These are phyloP conservation scores for Laspeyria flexula DNA, from an alignment of 2,888 invertebrate species.

Conservation along the genomic window DNA sequence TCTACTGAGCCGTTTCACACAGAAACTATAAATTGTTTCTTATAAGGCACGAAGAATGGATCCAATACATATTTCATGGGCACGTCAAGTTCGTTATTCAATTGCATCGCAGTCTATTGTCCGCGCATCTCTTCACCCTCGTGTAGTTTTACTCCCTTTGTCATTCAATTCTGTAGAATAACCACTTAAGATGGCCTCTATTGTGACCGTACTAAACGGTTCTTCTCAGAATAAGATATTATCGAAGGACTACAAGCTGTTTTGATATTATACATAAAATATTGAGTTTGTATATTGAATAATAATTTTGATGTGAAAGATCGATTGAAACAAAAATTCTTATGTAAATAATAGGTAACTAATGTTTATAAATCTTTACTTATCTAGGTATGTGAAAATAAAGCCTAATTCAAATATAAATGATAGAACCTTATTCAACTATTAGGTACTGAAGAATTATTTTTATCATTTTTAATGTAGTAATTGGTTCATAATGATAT, in stretches of 20 bases:
- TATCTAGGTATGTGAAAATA: no score
- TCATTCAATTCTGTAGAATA: constrained; percentile 61
- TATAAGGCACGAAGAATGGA: constrained; percentile 7
- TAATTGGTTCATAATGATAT: no score
- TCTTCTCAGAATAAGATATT: constrained; percentile 34
- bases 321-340: no score
- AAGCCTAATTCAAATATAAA: no score
- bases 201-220: constrained; percentile 48
- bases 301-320: no score
- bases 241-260: neutral
- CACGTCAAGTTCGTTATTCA: constrained; percentile 33
- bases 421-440: no score
- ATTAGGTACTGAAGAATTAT: no score
- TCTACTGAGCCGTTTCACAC: neutral
- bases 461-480: no score
- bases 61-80: constrained; percentile 40
- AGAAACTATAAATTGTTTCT: neutral
- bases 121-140: constrained; percentile 33
- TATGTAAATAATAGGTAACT: no score
- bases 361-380: no score
- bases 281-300: no score
- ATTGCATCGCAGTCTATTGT: constrained; percentile 44
- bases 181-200: constrained; percentile 46
- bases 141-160: constrained; percentile 61
- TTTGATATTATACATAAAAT: no score